Evolutionary conservation across 2,797 vertebrate genomes (phyloP).

Genomic region (Peromyscus eremicus): DNA sequence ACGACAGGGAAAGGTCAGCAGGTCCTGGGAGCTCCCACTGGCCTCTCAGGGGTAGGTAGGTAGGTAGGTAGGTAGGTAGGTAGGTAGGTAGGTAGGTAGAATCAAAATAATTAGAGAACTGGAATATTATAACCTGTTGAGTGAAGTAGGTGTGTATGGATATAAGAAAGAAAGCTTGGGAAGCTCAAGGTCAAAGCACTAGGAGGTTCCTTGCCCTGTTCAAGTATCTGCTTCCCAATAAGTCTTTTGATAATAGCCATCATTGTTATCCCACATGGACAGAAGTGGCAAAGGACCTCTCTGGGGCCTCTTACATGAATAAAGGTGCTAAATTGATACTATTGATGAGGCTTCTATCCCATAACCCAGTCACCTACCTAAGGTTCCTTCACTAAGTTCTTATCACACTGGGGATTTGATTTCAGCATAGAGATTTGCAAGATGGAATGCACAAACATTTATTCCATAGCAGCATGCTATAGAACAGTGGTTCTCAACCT

Average conservation of each 20-base stretch:
- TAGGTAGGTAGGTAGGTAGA: background rate
- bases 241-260: background rate
- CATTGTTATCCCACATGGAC: background rate
- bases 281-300: background rate
- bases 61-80: background rate
- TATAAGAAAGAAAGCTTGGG: background rate
- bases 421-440: background rate
- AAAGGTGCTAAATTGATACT: background rate
- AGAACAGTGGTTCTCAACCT: background rate
- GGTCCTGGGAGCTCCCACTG: background rate
- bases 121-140: background rate
- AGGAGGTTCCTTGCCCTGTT: background rate
- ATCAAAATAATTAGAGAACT: slow-evolving; percentile 38
- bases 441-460: background rate
- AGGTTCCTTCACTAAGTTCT: background rate
- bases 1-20: background rate
- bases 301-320: background rate
- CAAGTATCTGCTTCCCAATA: background rate
- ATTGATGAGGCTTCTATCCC: background rate
- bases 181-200: background rate
- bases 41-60: background rate
- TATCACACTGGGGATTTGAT: background rate
- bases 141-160: background rate
- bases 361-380: background rate
- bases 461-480: background rate